Evolutionary conservation across 2,797 vertebrate genomes (phyloP), one percentile per base, ranked within the genome.

Genomic region (Acipenser oxyrinchus): DNA sequence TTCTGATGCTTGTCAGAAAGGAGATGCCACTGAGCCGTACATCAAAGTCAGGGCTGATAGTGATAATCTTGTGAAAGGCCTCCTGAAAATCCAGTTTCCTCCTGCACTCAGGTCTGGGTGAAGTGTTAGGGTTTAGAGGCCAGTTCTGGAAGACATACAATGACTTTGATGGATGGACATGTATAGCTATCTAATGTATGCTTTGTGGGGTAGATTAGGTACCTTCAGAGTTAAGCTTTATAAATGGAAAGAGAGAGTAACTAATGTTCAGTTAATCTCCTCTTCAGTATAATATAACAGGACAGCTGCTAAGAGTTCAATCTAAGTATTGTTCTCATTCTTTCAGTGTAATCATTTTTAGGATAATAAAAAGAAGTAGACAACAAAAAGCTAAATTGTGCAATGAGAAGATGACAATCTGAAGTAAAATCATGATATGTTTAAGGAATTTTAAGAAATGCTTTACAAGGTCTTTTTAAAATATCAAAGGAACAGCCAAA

Each of bases 331-430:
- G 52, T 58, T 70, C 70, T 69, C 71, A 75, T 60, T 71, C 66
- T 61, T 75, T 68, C 64, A 73, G 69, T 73, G 66, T 68, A 1
- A 65, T 52, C 11, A 12, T 66, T 79, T 67, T 72, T 13, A 12
- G 2, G 48, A 8, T 7, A 64, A 64, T 50, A 64, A 10, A 64
- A 62, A 48, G 8, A 13, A 37, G 23, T 37, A 37, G 23, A 37
- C 23, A 37, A 64, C 66, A 68, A 64, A 66, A 13, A 62, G 60
- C 51, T 70, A 60, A 64, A 12, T 65, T 70, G 70, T 76, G 80
- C 82, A 81, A 84, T 75, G 67, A 71, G 51, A 73, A 83, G 82
- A 83, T 86, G 80, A 84, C 82, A 86, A 82, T 80, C 78, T 75
- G n/a, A 71, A 81, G 78, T 81, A 85, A 84, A 86, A 84, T 81